phyloP scores from a whole-genome alignment of 2,113 vertebrate genomes.

The Rissa tridactyla region DNA sequence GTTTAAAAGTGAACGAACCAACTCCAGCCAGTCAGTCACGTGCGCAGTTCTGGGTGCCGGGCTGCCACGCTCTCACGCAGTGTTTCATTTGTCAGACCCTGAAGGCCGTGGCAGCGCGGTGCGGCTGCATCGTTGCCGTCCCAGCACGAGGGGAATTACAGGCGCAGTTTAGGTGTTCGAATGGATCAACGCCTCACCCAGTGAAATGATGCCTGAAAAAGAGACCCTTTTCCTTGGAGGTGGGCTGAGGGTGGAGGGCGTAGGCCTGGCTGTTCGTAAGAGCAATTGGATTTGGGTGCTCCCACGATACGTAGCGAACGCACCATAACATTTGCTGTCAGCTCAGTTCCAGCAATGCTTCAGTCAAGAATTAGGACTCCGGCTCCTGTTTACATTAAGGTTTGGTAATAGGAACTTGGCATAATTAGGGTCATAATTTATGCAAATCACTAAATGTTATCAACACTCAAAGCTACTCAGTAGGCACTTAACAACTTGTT shows the following conservation, averaged over 20 bases:
- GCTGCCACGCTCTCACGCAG: background rate
- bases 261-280: fast-evolving
- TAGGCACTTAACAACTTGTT: background rate
- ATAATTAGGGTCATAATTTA: background rate
- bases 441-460: background rate
- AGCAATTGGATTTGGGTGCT: background rate
- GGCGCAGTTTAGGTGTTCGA: background rate
- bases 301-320: fast-evolving
- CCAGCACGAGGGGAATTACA: fast-evolving
- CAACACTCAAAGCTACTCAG: background rate
- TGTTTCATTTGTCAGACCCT: fast-evolving
- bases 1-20: background rate
- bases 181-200: background rate
- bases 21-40: background rate
- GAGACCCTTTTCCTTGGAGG: background rate
- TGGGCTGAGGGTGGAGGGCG: background rate
- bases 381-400: background rate
- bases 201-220: background rate
- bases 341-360: background rate
- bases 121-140: background rate
- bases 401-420: background rate
- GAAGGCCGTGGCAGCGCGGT: background rate
- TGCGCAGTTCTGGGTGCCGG: fast-evolving
- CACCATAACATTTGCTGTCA: fast-evolving
- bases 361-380: background rate